Conservation (phyloP, 2,888 invertebrate genomes). For the Mystacides longicornis region DNA sequence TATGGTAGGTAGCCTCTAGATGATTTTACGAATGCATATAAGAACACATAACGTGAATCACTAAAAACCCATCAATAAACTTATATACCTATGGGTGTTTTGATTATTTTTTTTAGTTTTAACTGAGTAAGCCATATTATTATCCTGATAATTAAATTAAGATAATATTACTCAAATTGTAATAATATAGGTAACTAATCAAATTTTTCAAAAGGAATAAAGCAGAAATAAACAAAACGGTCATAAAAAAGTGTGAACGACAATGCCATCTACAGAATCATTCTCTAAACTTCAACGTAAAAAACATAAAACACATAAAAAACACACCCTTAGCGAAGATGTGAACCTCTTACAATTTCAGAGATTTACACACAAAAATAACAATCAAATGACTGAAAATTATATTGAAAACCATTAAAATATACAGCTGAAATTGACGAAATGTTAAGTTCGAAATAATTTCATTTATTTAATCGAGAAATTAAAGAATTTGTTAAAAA, state of each 20-base stretch:
- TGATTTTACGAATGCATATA: no score
- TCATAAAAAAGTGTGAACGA: not conserved
- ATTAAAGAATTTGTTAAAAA: slow-evolving; percentile 7
- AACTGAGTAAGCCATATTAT: no score
- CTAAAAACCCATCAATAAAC: no score
- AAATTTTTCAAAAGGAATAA: not conserved
- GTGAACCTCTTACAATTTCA: no score
- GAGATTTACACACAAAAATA: not conserved
- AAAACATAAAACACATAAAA: slow-evolving; percentile 10
- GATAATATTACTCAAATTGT: no score
- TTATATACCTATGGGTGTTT: no score
- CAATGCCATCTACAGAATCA: slow-evolving; percentile 11
- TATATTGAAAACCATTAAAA: not conserved
- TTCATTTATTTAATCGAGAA: not conserved
- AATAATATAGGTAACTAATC: not conserved
- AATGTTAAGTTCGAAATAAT: not conserved
- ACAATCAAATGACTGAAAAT: no score
- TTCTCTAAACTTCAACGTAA: not conserved
- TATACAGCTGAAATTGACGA: not conserved
- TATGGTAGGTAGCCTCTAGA: no score
- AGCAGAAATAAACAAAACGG: not conserved
- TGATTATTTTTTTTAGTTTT: no score
- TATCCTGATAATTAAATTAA: no score
- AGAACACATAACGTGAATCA: no score
- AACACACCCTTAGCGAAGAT: slow-evolving; percentile 5